Evolutionary conservation across 2,113 vertebrate species (phyloP).

Genomic region (Pao palembangensis): DNA sequence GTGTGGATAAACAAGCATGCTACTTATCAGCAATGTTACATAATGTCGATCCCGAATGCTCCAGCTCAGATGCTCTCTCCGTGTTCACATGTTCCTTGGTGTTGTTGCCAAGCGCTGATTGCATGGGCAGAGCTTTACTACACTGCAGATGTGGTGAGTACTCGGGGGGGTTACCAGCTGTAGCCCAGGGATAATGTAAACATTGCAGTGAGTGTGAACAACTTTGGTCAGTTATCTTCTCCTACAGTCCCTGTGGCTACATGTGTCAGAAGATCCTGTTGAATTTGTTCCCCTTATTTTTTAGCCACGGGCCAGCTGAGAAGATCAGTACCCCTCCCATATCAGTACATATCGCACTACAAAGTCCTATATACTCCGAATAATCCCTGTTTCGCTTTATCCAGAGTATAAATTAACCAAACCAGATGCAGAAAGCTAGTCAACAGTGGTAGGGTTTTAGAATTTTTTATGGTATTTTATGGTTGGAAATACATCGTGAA

Average conservation of each 20-base stretch:
- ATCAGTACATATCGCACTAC: neutral
- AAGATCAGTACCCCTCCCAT: neutral
- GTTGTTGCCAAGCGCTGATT: constrained; percentile 42
- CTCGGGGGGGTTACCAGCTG: constrained; percentile 43
- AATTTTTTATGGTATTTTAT: no score
- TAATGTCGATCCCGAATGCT: constrained; percentile 5
- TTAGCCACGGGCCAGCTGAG: neutral
- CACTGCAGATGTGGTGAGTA: constrained; percentile 51
- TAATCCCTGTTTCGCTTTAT: neutral
- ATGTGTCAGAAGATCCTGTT: constrained; percentile 42
- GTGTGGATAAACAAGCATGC: constrained; percentile 23
- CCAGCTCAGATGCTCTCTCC: constrained; percentile 7
- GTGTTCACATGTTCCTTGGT: constrained; percentile 24
- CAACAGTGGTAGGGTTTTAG: no score
- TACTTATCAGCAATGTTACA: constrained; percentile 7
- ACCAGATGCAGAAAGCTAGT: no score
- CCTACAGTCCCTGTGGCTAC: constrained; percentile 20
- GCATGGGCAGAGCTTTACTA: constrained; percentile 38
- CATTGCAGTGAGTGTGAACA: constrained; percentile 20
- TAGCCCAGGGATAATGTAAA: constrained; percentile 37
- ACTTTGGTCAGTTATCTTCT: constrained; percentile 17
- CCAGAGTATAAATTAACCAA: no score
- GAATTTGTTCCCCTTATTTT: neutral
- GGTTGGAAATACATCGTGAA: no score
- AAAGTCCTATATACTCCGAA: neutral